phyloP scores from a whole-genome alignment of 2,888 invertebrate genomes.

The Oasisia sp. region DNA sequence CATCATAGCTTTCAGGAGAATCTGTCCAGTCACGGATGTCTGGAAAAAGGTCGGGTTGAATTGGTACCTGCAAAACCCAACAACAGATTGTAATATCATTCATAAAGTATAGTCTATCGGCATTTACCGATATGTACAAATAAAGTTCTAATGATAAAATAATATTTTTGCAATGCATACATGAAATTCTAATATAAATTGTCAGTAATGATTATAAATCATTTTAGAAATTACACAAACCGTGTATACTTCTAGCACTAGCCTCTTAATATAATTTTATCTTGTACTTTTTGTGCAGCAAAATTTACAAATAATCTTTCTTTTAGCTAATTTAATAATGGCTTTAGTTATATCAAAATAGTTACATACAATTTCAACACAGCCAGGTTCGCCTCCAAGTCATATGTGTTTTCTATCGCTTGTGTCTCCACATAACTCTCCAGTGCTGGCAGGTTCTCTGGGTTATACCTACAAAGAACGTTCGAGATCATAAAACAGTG shows the following conservation, averaged over 20 bases:
- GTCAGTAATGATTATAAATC: no score
- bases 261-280: not conserved
- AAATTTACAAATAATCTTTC: not conserved
- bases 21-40: slow-evolving; percentile 79
- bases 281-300: not conserved
- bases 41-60: slow-evolving; percentile 91
- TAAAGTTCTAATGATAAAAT: not conserved
- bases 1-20: slow-evolving; percentile 93
- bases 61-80: slow-evolving; percentile 75
- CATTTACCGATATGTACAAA: not conserved
- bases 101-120: not conserved
- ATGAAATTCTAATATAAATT: no score
- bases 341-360: no score
- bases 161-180: not conserved
- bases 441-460: slow-evolving; percentile 88
- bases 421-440: slow-evolving; percentile 94
- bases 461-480: slow-evolving; percentile 83
- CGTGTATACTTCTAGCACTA: not conserved
- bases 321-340: not conserved
- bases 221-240: not conserved
- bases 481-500: not conserved
- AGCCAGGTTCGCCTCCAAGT: slow-evolving; percentile 95
- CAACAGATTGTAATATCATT: not conserved
- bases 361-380: slow-evolving; percentile 82
- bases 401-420: slow-evolving; percentile 91